Evolutionary conservation across 64 coral and sea anemone species (phyloP).

Genomic region (Stylophora pistillata): DNA sequence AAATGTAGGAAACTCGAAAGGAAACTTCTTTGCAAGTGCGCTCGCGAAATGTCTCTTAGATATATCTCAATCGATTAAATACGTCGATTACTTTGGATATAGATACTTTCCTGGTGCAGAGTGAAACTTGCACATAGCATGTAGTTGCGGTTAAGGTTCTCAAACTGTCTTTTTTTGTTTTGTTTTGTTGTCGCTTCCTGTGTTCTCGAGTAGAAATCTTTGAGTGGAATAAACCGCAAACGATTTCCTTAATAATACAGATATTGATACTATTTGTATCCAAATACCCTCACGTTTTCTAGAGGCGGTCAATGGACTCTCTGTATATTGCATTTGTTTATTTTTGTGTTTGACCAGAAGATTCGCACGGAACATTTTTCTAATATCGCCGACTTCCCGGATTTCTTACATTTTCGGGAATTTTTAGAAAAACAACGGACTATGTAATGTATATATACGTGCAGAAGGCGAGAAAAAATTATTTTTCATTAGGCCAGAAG

Average conservation of each 20-base stretch:
- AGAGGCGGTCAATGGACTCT: not conserved
- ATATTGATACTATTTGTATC: constrained; percentile 13
- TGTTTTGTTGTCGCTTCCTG: not conserved
- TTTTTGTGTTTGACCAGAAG: not conserved
- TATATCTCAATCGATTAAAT: too few relatives aligned
- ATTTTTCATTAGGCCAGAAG: too few relatives aligned
- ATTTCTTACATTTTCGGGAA: not conserved
- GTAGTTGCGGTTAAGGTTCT: not conserved
- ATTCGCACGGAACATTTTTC: not conserved
- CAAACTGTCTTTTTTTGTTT: not conserved
- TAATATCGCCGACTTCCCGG: not conserved
- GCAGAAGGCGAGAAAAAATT: too few relatives aligned
- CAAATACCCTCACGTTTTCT: constrained; percentile 27
- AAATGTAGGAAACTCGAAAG: not conserved
- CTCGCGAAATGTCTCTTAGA: too few relatives aligned
- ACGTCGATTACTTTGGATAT: not conserved
- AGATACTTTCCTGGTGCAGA: not conserved
- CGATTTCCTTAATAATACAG: constrained; percentile 20
- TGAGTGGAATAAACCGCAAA: not conserved
- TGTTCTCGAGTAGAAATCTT: not conserved
- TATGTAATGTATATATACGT: too few relatives aligned
- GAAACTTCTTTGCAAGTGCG: not conserved
- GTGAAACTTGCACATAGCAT: not conserved
- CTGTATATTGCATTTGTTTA: not conserved
- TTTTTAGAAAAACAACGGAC: too few relatives aligned